Conservation (phyloP, 2,888 invertebrate species). For the Cabera pusaria region DNA sequence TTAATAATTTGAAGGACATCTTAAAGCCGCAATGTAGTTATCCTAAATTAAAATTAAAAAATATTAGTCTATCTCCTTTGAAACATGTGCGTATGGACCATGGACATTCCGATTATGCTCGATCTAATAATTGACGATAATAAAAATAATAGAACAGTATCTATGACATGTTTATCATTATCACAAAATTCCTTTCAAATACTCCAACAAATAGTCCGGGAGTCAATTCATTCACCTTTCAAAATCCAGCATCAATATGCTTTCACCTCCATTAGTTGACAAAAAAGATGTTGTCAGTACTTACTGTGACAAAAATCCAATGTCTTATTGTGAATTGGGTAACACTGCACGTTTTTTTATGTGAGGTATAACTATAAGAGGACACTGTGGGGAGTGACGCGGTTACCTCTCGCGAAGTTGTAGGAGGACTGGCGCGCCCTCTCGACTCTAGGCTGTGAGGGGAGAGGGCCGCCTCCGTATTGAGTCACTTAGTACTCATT, state of each 20-base stretch:
- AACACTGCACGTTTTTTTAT: constrained; percentile 72
- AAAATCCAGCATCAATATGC: constrained; percentile 30
- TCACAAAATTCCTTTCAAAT: constrained; percentile 11
- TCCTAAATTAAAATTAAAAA: no score
- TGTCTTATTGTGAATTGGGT: constrained; percentile 45
- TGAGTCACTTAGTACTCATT: constrained; percentile 26
- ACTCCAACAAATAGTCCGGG: constrained; percentile 21
- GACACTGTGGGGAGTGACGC: constrained; percentile 49
- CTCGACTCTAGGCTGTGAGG: constrained; percentile 49
- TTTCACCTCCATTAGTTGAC: constrained; percentile 42
- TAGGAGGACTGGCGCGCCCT: constrained; percentile 69
- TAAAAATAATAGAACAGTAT: no score
- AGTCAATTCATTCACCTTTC: constrained; percentile 54
- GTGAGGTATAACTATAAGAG: constrained; percentile 35
- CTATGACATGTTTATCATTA: no score
- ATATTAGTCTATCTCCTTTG: no score
- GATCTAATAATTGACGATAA: no score
- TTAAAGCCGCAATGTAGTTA: no score
- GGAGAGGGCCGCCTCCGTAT: constrained; percentile 61
- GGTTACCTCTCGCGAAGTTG: constrained; percentile 46
- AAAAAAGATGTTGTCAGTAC: constrained; percentile 41
- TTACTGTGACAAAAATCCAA: constrained; percentile 71
- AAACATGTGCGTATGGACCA: no score
- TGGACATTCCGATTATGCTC: no score
- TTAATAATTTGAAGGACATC: no score